Evolutionary conservation across 2,888 invertebrate genomes (phyloP), one percentile per base, ranked within the genome.

Genomic region (Drosophila suboccidentalis): DNA sequence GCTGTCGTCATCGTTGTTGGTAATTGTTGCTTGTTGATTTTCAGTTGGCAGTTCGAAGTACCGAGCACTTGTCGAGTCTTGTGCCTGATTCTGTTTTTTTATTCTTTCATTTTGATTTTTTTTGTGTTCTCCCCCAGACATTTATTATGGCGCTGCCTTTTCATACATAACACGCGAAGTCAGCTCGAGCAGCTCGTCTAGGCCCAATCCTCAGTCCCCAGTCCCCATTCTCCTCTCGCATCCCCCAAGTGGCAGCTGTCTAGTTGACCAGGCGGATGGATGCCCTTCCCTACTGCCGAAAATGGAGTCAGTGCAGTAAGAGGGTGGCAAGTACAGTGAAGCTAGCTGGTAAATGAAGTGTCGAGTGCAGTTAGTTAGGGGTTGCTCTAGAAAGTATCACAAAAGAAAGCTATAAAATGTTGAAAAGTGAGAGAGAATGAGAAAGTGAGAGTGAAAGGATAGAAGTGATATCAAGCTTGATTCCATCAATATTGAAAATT

Each of bases 21-120:
- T 83, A 85, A 85, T 85, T 85, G 85, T 86, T 85, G 85, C 88
- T 88, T 86, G 80, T 88, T 86, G 83, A 86, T 83, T 88, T 83
- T 83, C 86, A 62, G 71, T 67, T 79, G 75, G 65, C 55, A 46
- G 53, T 53, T 54, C 50, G 57, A 57, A 73, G 67, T 55, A 47
- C 32, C 66, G 50, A 65, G 69, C 62, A 74, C 73, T 77, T 78
- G 65, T 61, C 74, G 74, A 67, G 57, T 58, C 59, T 57, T 59
- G 38, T 39, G 58, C 61, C 51, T 38, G 55, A 41, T 64, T 69
- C 51, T 36, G 32, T 38, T 46, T 13, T 50, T 34, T 13, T 17
- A n/a, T 17, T 17, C 32, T 49, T 11, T 17, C 29, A n/a, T 29
- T 15, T 46, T 17, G 15, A n/a, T 50, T 47, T 41, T 41, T 46